Percentiles rank a stretch among this genome's conserved stretches.
These are phyloP conservation scores for Xylocampa areola DNA, from an alignment of 2,888 invertebrate species.

Conservation along the genomic window DNA sequence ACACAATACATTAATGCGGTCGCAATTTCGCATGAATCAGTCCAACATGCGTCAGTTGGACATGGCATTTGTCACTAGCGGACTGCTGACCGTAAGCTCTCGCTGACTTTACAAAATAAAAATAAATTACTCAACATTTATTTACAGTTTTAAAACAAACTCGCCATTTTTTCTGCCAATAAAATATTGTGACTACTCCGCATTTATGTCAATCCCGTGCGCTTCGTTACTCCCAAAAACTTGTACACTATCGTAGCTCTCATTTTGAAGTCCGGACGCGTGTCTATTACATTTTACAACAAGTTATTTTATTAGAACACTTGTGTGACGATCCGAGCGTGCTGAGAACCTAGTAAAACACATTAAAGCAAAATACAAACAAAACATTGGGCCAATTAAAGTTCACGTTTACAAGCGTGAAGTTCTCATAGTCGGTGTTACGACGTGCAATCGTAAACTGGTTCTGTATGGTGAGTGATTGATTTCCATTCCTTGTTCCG, in stretches of 20 bases:
- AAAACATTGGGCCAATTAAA: conserved; percentile 54
- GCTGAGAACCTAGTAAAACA: conserved; percentile 30
- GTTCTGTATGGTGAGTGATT: conserved; percentile 56
- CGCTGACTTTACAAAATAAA: conserved; percentile 33
- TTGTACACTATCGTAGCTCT: conserved; percentile 35
- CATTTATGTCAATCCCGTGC: conserved; percentile 10
- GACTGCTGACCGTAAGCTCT: conserved; percentile 47
- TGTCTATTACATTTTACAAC: conserved; percentile 35
- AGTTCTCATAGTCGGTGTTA: conserved; percentile 40
- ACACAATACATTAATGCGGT: conserved; percentile 55
- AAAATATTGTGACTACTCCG: conserved; percentile 29
- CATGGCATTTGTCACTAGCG: conserved; percentile 46
- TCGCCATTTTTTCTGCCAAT: conserved; percentile 22
- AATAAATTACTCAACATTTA: conserved; percentile 51
- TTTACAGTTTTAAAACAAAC: conserved; percentile 50
- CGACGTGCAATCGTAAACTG: conserved; percentile 49
- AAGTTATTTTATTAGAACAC: conserved; percentile 43
- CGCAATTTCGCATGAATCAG: conserved; percentile 58
- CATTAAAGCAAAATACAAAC: conserved; percentile 47
- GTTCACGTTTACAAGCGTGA: conserved; percentile 53
- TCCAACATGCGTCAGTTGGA: conserved; percentile 54
- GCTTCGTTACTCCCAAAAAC: conserved; percentile 30
- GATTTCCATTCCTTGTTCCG: conserved; percentile 53
- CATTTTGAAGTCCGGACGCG: conserved; percentile 34
- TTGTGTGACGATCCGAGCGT: conserved; percentile 27